Base-by-base conservation (phyloP, 2,888 invertebrate species). In the Pyrocoelia pectoralis region DNA sequence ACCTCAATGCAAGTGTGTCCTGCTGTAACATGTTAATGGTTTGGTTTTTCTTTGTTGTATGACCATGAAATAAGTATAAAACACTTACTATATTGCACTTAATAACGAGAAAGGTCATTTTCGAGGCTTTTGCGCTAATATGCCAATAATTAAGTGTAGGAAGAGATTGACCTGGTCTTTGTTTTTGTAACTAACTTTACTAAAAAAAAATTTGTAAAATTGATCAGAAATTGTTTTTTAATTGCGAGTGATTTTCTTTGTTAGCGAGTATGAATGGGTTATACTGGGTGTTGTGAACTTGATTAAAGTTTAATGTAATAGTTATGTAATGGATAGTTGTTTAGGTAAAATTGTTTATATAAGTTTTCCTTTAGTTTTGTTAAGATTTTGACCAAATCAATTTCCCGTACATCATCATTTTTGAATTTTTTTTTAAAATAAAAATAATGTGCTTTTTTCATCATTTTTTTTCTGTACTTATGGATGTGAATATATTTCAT, bases 281-380 rank as follows among this genome's bases (percentile, higher is more conserved):
- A 65, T 57, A 65, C 61, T 65, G 65, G 65, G 65, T 65, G 61
- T 65, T 65, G 57, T 65, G 56, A 46, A 65, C 55, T 52, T 65
- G 56, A 65, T 50, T 62, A 68, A 33, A 61, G 58, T 59, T 68
- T 66, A 66, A 67, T 67, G 67, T 69, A 61, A 51, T 69, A 69
- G 66, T 69, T 69, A 66, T 68, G 60, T 68, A 65, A 61, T 68
- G 57, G 56, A 61, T 68, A 68, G 68, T 59, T 65, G 62, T 52
- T 56, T 68, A 67, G 66, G 63, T 60, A 60, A 60, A 51, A 56
- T 65, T 57, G 53, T 61, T 61, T 65, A 57, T 46, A 54, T 65
- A 61, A 61, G 60, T 60, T 65, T 60, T 52, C 48, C 57, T 68
- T 58, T 62, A 56, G 51, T 61, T 58, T 61, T 61, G 61, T 54